phyloP scores from a whole-genome alignment of 2,797 vertebrate genomes.

The Pseudomugil tenellus region DNA sequence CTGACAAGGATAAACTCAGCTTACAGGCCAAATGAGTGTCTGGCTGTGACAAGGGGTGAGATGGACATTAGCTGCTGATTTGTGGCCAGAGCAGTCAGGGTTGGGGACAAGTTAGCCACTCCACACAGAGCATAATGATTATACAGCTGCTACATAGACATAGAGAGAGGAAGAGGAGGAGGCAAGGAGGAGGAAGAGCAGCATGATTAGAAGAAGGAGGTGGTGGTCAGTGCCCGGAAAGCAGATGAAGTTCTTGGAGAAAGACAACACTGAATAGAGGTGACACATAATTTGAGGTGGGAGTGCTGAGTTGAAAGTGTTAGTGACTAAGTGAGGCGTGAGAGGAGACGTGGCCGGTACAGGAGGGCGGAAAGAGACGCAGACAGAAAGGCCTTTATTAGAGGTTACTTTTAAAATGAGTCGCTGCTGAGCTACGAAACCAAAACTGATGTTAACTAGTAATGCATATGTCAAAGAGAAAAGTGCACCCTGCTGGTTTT shows the following conservation, averaged over 20 bases:
- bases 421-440: background rate
- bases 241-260: slow-evolving; percentile 68
- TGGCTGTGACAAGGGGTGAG: slow-evolving; percentile 74
- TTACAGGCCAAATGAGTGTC: slow-evolving; percentile 76
- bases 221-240: slow-evolving; percentile 63
- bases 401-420: slow-evolving; percentile 46
- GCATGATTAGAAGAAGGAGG: slow-evolving; percentile 48
- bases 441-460: slow-evolving; percentile 1
- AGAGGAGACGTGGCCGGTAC: slow-evolving; percentile 65
- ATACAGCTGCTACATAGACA: slow-evolving; percentile 58
- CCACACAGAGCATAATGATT: slow-evolving; percentile 73
- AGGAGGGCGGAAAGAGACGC: slow-evolving; percentile 40
- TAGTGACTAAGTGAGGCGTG: slow-evolving; percentile 78
- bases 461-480: background rate
- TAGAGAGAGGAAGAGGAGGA: slow-evolving; percentile 32
- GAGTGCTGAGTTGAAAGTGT: slow-evolving; percentile 79
- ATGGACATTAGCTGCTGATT: slow-evolving; percentile 81
- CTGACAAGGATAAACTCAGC: slow-evolving; percentile 76
- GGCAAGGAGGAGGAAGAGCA: slow-evolving; percentile 34
- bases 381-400: slow-evolving; percentile 42
- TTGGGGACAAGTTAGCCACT: slow-evolving; percentile 68
- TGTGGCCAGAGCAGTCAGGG: slow-evolving; percentile 76
- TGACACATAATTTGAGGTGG: slow-evolving; percentile 79
- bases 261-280: slow-evolving; percentile 70
- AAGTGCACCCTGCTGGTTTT: background rate